These are phyloP conservation scores for Acomys russatus DNA, from an alignment of 2,797 vertebrate genomes.

Conservation along the genomic window DNA sequence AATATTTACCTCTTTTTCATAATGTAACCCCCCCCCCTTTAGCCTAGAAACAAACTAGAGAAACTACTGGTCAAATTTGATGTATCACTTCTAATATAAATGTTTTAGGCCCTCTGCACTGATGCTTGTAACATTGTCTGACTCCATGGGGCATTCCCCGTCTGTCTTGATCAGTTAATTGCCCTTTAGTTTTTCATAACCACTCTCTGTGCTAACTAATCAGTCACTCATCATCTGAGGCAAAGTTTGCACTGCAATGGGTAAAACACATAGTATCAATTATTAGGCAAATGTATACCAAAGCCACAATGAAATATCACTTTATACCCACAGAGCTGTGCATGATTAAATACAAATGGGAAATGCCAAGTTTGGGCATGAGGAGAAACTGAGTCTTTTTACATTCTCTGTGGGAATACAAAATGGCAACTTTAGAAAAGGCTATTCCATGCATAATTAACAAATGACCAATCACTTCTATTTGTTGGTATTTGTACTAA, in stretches of 20 bases:
- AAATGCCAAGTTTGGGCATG: not conserved
- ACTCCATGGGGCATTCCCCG: not conserved
- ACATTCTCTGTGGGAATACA: not conserved
- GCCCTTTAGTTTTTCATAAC: not conserved
- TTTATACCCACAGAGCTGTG: not conserved
- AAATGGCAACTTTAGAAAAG: not conserved
- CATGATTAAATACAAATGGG: not conserved
- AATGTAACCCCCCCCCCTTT: not conserved
- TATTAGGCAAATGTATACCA: not conserved
- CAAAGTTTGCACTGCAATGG: not conserved
- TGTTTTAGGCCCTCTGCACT: fast-evolving
- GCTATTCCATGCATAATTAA: not conserved
- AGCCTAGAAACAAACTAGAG: not conserved
- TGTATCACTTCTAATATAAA: not conserved
- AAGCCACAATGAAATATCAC: not conserved
- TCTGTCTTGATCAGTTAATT: not conserved
- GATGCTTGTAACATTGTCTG: not conserved
- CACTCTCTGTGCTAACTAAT: not conserved
- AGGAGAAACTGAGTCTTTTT: not conserved
- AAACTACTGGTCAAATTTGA: not conserved
- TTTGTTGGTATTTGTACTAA: not conserved
- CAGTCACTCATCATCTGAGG: not conserved
- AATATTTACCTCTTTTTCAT: not conserved
- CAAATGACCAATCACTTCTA: not conserved
- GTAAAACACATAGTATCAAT: not conserved